Evolutionary conservation across 2,113 vertebrate genomes (phyloP).

Genomic region (Podarcis cretensis): DNA sequence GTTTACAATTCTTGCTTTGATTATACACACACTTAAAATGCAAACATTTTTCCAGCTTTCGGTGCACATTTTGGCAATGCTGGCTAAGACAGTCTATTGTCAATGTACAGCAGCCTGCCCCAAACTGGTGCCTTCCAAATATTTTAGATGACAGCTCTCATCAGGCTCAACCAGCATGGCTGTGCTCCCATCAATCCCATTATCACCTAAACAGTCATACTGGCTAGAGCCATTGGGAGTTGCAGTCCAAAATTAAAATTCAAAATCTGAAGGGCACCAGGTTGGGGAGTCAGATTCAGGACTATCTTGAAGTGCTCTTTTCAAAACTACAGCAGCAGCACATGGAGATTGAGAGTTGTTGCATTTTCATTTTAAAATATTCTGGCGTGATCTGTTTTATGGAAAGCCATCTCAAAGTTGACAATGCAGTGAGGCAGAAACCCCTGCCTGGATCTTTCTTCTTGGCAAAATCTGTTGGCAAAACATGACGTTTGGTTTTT

Average conservation of each 20-base stretch:
- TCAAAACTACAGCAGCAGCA: slow-evolving; percentile 24
- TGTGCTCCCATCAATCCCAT: no score
- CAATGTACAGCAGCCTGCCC: neutral
- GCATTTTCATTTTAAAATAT: slow-evolving; percentile 7
- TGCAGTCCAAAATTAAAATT: no score
- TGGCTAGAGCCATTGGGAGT: no score
- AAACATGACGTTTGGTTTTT: neutral
- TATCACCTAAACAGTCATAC: no score
- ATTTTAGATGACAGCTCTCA: neutral
- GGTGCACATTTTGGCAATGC: slow-evolving; percentile 38
- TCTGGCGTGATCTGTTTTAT: neutral
- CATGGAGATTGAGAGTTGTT: slow-evolving; percentile 48
- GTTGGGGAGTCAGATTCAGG: neutral
- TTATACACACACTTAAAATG: slow-evolving; percentile 19
- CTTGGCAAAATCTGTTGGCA: neutral
- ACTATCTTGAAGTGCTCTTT: neutral
- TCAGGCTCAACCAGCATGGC: no score
- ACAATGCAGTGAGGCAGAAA: slow-evolving; percentile 60
- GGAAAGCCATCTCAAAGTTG: slow-evolving; percentile 72
- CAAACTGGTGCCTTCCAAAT: no score
- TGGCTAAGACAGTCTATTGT: slow-evolving; percentile 37
- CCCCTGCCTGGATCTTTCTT: neutral
- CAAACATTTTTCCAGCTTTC: slow-evolving; percentile 40
- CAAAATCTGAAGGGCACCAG: no score
- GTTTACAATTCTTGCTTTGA: slow-evolving; percentile 21